Percentiles rank a stretch among this genome's conserved stretches.
These are phyloP conservation scores for Brachionus rotundiformis DNA, from an alignment of 1,140 invertebrate species.

Conservation along the genomic window DNA sequence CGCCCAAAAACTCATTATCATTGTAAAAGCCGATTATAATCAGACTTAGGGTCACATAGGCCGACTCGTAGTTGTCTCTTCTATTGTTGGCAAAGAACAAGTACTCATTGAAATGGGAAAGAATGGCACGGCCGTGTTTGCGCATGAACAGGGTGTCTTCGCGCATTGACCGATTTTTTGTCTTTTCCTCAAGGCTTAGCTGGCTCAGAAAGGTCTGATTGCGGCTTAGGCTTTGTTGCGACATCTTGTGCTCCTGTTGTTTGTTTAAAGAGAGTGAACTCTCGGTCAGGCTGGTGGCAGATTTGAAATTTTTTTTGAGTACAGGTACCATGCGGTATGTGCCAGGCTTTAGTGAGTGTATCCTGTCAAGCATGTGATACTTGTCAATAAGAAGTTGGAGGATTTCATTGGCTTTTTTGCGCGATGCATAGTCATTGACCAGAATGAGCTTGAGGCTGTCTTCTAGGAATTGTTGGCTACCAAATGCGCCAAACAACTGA, in stretches of 20 bases:
- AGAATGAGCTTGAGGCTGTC: constrained; percentile 28
- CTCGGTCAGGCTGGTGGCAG: neutral
- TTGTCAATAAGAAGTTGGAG: constrained; percentile 34
- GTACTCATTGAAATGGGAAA: constrained; percentile 39
- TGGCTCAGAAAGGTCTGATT: constrained; percentile 51
- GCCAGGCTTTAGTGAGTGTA: neutral
- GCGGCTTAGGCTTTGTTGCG: neutral
- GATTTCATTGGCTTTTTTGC: constrained; percentile 36
- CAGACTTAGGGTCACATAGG: neutral
- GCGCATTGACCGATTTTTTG: neutral
- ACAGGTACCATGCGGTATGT: neutral
- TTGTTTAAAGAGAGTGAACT: neutral
- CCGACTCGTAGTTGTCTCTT: constrained; percentile 29
- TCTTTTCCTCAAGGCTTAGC: neutral
- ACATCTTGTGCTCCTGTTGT: too few relatives aligned
- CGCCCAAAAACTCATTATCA: constrained; percentile 7
- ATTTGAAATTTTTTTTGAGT: neutral
- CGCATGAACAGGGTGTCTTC: constrained; percentile 36
- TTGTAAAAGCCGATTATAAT: constrained; percentile 34
- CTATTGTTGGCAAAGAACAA: constrained; percentile 40
- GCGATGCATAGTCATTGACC: constrained; percentile 23
- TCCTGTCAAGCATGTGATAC: constrained; percentile 14
- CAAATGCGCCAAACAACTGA: constrained; percentile 40
- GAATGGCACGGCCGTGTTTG: constrained; percentile 19
- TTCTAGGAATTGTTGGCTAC: constrained; percentile 24